Percentiles rank a stretch among this genome's conserved stretches.
phyloP scores from a whole-genome alignment of 2,113 vertebrate species.

The Heloderma charlesbogerti region DNA sequence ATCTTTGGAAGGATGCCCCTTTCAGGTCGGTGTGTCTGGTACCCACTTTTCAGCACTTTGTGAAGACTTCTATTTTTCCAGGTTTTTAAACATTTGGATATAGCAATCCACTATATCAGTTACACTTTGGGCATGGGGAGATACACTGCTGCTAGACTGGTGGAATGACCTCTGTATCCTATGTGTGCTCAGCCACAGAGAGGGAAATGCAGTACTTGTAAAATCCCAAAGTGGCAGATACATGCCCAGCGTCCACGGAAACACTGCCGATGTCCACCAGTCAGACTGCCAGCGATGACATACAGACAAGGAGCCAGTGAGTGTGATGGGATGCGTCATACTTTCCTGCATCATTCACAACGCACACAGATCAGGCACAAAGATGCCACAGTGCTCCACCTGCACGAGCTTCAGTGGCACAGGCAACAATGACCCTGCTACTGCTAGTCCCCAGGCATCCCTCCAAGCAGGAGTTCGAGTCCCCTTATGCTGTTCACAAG shows the following conservation, averaged over 20 bases:
- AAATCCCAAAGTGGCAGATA: too few species aligned
- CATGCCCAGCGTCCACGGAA: neutral
- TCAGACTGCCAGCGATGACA: too few species aligned
- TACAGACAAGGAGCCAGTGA: too few species aligned
- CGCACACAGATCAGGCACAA: too few species aligned
- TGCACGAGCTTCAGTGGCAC: neutral
- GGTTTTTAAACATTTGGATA: neutral
- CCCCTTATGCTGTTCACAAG: neutral
- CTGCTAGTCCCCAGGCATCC: neutral
- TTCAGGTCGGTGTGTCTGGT: neutral
- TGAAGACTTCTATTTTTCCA: neutral
- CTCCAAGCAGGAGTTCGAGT: neutral
- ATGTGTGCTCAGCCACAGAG: too few species aligned
- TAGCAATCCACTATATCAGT: neutral
- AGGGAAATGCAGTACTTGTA: too few species aligned
- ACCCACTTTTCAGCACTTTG: too few species aligned
- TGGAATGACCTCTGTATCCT: neutral
- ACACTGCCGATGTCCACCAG: neutral
- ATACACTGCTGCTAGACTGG: neutral
- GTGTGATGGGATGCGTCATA: too few species aligned
- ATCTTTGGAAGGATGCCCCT: neutral
- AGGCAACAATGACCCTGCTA: neutral
- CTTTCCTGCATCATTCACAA: too few species aligned
- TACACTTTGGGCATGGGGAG: neutral
- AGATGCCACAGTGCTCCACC: too few species aligned